Evolutionary conservation across 1,140 invertebrate species (phyloP), one percentile per base, ranked within the genome.

Genomic region (Heterodera schachtii): DNA sequence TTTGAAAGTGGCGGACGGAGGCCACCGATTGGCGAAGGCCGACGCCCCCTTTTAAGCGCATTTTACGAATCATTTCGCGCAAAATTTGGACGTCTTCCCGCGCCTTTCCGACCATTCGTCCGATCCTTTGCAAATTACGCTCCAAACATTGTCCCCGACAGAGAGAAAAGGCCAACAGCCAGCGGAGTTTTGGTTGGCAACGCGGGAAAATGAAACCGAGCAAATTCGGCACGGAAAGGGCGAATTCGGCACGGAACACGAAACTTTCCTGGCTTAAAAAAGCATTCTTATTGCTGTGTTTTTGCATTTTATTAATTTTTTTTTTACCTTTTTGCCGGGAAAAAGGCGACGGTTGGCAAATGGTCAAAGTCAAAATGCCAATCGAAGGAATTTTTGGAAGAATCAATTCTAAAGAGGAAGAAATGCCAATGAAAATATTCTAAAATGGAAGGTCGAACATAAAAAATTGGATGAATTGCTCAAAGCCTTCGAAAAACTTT

Each of bases 331-430:
- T 69, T 49, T 7, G 64, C 66, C n/a, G 77, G 77, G 49, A 78
- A 78, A n/a, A 78, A 78, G 41, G 64, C 77, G 66, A 78, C 77
- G 70, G 70, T 47, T 8, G 77, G 77, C 66, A 78, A 64, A 43
- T 64, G 66, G 31, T 70, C 21, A 69, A 78, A 78, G 44, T 71
- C 43, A 11, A 69, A 78, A 5, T 44, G 44, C 57, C 31, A 78
- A 11, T 52, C 49, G 2, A 78, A 47, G 16, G 77, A 78, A 46
- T 78, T 78, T 46, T 69, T 43, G 16, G 44, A 64, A 41, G 77
- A 16, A 49, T 78, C 77, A n/a, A 70, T 69, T 41, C 75, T 76
- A 2, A 57, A 76, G 21, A 19, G 41, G 47, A 31, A 75, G 13
- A 75, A 75, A 46, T 13, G 47, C 47, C 44, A 3, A 74, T 74